These are phyloP conservation scores for Nibea coibor DNA, from an alignment of 2,113 vertebrate genomes.

Conservation along the genomic window DNA sequence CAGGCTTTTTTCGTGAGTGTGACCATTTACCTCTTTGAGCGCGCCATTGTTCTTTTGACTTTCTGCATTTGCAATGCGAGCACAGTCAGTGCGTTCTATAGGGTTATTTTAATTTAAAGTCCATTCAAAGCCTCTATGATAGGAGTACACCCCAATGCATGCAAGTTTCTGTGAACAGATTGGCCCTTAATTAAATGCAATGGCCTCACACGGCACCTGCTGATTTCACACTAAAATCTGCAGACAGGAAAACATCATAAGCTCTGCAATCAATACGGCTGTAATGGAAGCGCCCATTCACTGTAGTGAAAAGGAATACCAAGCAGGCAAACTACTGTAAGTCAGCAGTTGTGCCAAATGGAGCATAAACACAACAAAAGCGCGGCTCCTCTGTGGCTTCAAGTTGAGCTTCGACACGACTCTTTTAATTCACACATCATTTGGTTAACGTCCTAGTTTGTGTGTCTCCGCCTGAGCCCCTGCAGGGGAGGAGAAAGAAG, in stretches of 20 bases:
- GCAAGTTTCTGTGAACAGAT: conserved; percentile 4
- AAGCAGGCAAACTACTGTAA: conserved; percentile 50
- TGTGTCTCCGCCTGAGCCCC: background rate
- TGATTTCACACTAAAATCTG: conserved; percentile 69
- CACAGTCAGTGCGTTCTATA: background rate
- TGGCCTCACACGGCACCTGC: conserved; percentile 45
- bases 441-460: conserved; percentile 10
- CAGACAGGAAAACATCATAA: conserved; percentile 54
- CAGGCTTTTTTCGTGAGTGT: background rate
- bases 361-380: conserved; percentile 39
- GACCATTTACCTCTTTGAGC: background rate
- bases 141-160: background rate
- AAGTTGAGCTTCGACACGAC: background rate
- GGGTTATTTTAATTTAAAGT: conserved; percentile 12
- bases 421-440: conserved; percentile 40
- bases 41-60: background rate
- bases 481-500: background rate
- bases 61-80: background rate
- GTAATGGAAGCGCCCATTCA: conserved; percentile 41
- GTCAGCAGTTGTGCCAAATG: conserved; percentile 62
- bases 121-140: background rate
- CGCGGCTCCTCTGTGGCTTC: conserved; percentile 4
- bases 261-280: conserved; percentile 57
- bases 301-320: conserved; percentile 34
- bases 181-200: conserved; percentile 50